Evolutionary conservation across 2,797 vertebrate species (phyloP).

Genomic region (Serranus cabrilla): DNA sequence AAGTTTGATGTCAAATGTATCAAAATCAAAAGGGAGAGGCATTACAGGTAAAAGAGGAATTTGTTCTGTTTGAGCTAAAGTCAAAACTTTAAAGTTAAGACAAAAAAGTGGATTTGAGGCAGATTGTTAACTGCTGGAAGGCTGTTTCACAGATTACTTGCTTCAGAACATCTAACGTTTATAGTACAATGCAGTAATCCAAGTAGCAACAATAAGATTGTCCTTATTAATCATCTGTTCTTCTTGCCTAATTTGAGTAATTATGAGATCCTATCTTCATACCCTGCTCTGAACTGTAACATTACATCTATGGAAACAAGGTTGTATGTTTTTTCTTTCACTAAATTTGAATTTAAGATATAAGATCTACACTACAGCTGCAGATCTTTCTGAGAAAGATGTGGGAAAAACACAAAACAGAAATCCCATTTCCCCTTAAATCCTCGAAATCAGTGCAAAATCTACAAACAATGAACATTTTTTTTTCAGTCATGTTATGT

Average conservation of each 20-base stretch:
- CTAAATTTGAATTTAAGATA: not conserved
- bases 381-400: slow-evolving; percentile 47
- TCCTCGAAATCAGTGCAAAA: slow-evolving; percentile 75
- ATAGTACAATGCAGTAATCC: not conserved
- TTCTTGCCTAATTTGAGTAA: not conserved
- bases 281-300: not conserved
- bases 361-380: no score
- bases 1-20: slow-evolving; percentile 3
- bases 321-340: not conserved
- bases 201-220: not conserved
- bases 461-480: slow-evolving; percentile 56
- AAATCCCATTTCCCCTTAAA: slow-evolving; percentile 69
- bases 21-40: not conserved
- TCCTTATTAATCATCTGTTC: not conserved
- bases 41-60: not conserved
- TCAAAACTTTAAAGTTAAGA: not conserved
- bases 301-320: not conserved
- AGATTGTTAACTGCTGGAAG: not conserved
- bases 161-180: not conserved
- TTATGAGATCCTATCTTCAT: not conserved
- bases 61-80: not conserved
- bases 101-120: not conserved
- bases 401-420: slow-evolving; percentile 61
- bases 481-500: slow-evolving; percentile 72
- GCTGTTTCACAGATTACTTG: not conserved